Base-by-base conservation (phyloP, 2,888 invertebrate species). In the Barypeithes pellucidus region DNA sequence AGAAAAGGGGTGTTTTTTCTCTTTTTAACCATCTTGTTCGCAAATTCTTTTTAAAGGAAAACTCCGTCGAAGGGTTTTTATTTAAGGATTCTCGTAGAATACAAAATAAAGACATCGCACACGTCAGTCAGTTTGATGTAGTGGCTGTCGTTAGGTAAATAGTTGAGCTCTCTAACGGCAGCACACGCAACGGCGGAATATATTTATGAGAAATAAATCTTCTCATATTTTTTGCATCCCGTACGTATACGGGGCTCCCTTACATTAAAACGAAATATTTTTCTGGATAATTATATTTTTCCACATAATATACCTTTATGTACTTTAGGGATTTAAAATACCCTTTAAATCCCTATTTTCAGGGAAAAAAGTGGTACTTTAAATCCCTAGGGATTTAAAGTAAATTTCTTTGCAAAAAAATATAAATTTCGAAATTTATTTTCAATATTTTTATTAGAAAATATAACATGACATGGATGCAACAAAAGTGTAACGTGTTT, bases 51-150 rank as follows among this genome's bases (percentile, higher is more conserved):
- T 33, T 57, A 2, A 33, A 9, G 11, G 7, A 16, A 57, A 57
- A 33, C 18, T 14, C 14, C 33, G 16, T 33, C 16, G 16, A 33
- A 33, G 33, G 16, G 69, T 65, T 79, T 76, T 77, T 79, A 72
- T 72, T 72, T 62, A 22, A 24, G 45, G 66, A 74, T 74, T 67
- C 67, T 16, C 67, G 45, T 61, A 57, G 74, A 66, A 74, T 74
- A 70, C 70, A 36, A 74, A 74, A 74, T 74, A 74, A 70, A 74
- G 74, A 74, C 74, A 70, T 74, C 54, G 41, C 60, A 62, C 67
- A 74, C 74, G 74, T 74, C 74, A 74, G 61, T 74, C 74, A 67
- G 39, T 67, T 74, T 74, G 74, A 74, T 74, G 70, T 70, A 74
- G 74, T 70, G 70, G 66, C 41, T 74, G 74, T 74, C 74, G 70